Evolutionary conservation across 2,888 invertebrate genomes (phyloP), one percentile per base, ranked within the genome.

Genomic region (Aporophyla nigra): DNA sequence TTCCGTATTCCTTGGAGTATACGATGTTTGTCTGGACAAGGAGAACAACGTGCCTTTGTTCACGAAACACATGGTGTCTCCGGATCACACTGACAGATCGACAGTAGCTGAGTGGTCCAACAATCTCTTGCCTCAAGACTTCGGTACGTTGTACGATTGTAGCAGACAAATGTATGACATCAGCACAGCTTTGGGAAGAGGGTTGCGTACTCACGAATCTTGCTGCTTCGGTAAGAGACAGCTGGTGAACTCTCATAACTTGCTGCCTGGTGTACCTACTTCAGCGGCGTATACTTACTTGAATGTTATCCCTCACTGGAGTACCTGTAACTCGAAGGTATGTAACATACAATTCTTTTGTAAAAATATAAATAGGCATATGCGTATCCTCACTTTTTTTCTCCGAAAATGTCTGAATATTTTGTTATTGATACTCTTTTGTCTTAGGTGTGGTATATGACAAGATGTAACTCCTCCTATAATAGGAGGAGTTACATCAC

Each of bases 291-390:
- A 88, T 73, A 90, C 87, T 33, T 87, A 92, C 84, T 84, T 93
- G 43, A 95, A 95, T 78, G 87, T 92, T 12, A 86, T 92, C 2
- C 94, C 95, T 27, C 94, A 93, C 10, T 95, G 94, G 94, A 92
- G 93, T 70, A 88, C 91, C 2, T 95, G 94, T 77, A 88, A 89
- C 73, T 63, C 86, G 33, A 74, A 90, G 81, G 94, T 94, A 88
- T 74, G 87, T 86, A 6, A 2, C 16, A 14, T 14, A 14, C 27
- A 33, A 43, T 63, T 43, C 16, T 27, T 16, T 5, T 27, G 9
- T 33, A 21, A 14, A 65, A 24, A 46, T 33, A 27, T 24, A 58
- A 16, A 27, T 16, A 27, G 24, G 56, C 16, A 7, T 24, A 58
- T 33, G 21, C 19, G 12, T 33, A 27, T 12, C 27, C 10, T 7